These are phyloP conservation scores for Molorchus minor DNA, from an alignment of 2,888 invertebrate species.

Conservation along the genomic window DNA sequence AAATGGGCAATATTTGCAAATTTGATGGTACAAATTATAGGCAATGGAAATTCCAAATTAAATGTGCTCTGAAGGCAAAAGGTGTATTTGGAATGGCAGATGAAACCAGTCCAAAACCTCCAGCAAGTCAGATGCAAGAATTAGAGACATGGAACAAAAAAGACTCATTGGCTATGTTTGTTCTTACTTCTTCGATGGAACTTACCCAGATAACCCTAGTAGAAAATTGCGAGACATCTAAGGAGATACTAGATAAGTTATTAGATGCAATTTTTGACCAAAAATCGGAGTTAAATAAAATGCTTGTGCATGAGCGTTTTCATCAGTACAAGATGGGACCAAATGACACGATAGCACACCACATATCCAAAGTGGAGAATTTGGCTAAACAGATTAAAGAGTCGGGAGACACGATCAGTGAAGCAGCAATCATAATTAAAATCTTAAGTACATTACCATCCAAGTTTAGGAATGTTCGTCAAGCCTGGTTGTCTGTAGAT, in stretches of 20 bases:
- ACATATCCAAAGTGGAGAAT: conserved; percentile 48
- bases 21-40: conserved; percentile 34
- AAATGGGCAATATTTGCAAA: too few relatives aligned
- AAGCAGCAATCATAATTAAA: conserved; percentile 41
- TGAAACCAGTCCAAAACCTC: neutral
- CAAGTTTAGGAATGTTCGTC: conserved; percentile 38
- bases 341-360: conserved; percentile 45
- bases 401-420: conserved; percentile 38
- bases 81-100: conserved; percentile 5
- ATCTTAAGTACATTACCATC: conserved; percentile 36
- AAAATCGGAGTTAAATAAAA: conserved; percentile 43
- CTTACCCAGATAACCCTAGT: conserved; percentile 40
- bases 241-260: conserved; percentile 41
- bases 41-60: conserved; percentile 40
- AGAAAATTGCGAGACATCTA: conserved; percentile 42
- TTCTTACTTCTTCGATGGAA: conserved; percentile 38
- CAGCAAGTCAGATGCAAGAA: neutral
- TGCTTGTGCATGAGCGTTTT: conserved; percentile 43
- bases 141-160: conserved; percentile 31
- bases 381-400: conserved; percentile 43
- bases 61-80: conserved; percentile 34
- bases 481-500: conserved; percentile 42
- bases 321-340: conserved; percentile 42
- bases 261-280: conserved; percentile 37
- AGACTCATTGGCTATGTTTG: conserved; percentile 40